phyloP scores from a whole-genome alignment of 2,797 vertebrate species.

The Lerista edwardsae region DNA sequence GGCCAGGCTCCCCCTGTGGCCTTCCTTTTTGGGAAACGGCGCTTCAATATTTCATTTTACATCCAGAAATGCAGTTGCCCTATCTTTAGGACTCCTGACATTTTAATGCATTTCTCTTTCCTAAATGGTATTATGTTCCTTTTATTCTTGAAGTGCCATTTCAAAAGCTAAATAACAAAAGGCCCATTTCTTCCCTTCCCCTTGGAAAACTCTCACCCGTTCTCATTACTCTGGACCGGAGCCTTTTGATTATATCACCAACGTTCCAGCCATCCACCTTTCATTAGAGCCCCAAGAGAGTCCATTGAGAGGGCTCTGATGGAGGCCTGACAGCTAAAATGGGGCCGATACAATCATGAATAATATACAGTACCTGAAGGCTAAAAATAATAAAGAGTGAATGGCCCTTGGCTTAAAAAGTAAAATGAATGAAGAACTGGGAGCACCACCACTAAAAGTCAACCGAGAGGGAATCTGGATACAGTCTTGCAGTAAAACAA shows the following conservation, averaged over 20 bases:
- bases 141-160: constrained; percentile 42
- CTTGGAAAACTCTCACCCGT: constrained; percentile 23
- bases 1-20: too few relatives aligned
- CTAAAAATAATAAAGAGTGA: constrained; percentile 40
- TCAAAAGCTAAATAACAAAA: constrained; percentile 38
- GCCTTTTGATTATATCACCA: constrained; percentile 41
- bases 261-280: constrained; percentile 23
- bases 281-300: constrained; percentile 1
- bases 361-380: constrained; percentile 12
- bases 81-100: not conserved
- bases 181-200: not conserved
- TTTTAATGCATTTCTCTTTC: constrained; percentile 3
- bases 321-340: not conserved
- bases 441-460: constrained; percentile 2
- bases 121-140: not conserved
- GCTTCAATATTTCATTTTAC: not conserved
- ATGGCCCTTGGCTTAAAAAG: constrained; percentile 34
- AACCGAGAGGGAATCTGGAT: not conserved
- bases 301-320: not conserved
- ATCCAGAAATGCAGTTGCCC: not conserved
- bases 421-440: constrained; percentile 17
- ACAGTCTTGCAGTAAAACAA: not conserved
- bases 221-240: constrained; percentile 2
- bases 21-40: not conserved
- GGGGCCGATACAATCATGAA: not conserved